These are phyloP conservation scores for Doryteuthis pealeii DNA, from an alignment of 1,140 invertebrate genomes.

Conservation along the genomic window DNA sequence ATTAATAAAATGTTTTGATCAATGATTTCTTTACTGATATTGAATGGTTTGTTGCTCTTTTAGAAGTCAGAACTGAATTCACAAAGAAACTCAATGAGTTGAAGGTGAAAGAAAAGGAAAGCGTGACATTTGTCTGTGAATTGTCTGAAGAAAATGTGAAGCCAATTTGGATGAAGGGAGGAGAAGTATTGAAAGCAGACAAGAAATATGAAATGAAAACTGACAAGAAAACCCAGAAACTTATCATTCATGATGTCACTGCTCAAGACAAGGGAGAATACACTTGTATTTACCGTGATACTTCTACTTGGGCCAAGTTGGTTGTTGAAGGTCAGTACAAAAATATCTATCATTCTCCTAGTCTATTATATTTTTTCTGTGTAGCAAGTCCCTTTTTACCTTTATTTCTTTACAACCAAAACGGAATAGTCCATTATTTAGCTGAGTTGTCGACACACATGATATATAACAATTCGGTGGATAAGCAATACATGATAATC, in stretches of 20 bases:
- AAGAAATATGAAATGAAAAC: conserved; percentile 76
- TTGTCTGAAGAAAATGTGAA: conserved; percentile 46
- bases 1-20: too few relatives aligned
- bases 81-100: conserved; percentile 43
- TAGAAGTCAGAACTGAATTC: conserved; percentile 36
- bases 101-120: conserved; percentile 41
- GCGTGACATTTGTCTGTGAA: conserved; percentile 51
- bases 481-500: too few relatives aligned
- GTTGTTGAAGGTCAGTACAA: conserved; percentile 32
- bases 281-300: conserved; percentile 39
- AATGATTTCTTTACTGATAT: too few relatives aligned
- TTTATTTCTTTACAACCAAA: too few relatives aligned
- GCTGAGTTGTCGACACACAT: too few relatives aligned
- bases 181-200: conserved; percentile 56
- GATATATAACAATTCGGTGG: too few relatives aligned
- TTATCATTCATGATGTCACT: conserved; percentile 37
- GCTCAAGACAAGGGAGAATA: conserved; percentile 39
- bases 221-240: conserved; percentile 34
- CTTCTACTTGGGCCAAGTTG: conserved; percentile 32
- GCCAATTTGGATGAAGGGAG: conserved; percentile 58
- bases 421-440: too few relatives aligned
- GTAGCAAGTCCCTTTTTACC: too few relatives aligned
- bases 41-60: too few relatives aligned
- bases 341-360: too few relatives aligned
- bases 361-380: too few relatives aligned